Base-by-base conservation (phyloP, 2,888 invertebrate species). In the Lithophane semibrunnea region DNA sequence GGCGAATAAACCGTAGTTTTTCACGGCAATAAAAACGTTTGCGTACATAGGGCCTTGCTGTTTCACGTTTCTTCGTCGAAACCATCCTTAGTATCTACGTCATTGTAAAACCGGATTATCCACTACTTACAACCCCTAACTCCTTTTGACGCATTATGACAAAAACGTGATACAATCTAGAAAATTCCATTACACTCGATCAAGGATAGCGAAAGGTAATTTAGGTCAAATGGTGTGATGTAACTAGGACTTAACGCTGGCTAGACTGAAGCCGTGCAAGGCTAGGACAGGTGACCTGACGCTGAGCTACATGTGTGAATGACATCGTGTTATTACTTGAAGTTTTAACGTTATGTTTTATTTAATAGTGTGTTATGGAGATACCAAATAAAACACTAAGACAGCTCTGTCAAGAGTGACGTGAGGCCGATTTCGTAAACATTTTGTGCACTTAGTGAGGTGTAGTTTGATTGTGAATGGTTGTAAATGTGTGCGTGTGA, bases 191-290 rank as follows among this genome's bases (percentile, higher is more conserved):
- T 80, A 75, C 37, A 73, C 79, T 82, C 79, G 81, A 87, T 83
- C 79, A 83, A 82, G 80, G 65, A 77, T 80, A 76, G 78, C n/a
- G 0, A 80, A 86, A 87, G 81, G 77, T 79, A 82, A 88, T 87
- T 83, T 82, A 88, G 88, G 88, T 88, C 88, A 77, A 79, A 82
- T 65, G 58, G 64, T 74, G 68, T 87, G 78, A 81, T 78, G 87
- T 87, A 86, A 87, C 86, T 73, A 61, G 67, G 84, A 80, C 80
- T 84, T 84, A 82, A 58, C 67, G 80, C 18, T 69, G 86, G 81
- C 87, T 86, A 88, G 87, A 88, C 88, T 75, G 88, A 88, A 88
- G 80, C 88, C 88, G 0, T 87, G 68, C 75, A 77, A 78, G 72
- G 79, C 37, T 77, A 63, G 75, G 65, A 63, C 75, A 67, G 74